Evolutionary conservation across 2,797 vertebrate species (phyloP), one percentile per base, ranked within the genome.

Genomic region (Allobates femoralis): DNA sequence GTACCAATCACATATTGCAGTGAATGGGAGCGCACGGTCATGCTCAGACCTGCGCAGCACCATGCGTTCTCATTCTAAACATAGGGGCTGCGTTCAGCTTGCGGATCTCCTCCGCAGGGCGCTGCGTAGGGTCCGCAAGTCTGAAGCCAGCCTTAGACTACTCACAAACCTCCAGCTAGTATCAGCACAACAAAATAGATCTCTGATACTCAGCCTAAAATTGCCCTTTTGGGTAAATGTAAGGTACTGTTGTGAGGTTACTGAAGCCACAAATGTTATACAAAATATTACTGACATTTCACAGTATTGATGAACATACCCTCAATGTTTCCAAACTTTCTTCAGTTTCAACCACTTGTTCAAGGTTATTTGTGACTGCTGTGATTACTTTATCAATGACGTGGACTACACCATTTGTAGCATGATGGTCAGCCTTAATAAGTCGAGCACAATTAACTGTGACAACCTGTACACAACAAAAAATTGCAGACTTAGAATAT

Each of bases 361-460:
- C 93, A 64, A 99, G 94, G 79, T 92, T 95, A 92, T 96, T 98
- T 56, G 96, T 96, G 16, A 97, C 86, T 76, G 97, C 98, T 4
- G 97, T 96, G n/a, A 99, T 98, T 91, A 99, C 98, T 34, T 97
- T 96, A 90, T 99, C 98, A 0, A 99, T 97, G 83, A 99, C 96
- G 0, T 99, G 98, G 8, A 99, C 98, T 34, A 99, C 97, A 0
- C 98, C 98, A 0, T 99, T 99, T 90, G 97, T 98, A 41, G 98
- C 96, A 0, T 98, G 96, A 83, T 99, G 97, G 92, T 99, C 98
- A 0, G 98, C 96, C 91, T 98, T 98, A 91, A 99, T 90, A 71
- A 99, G 94, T 79, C 98, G 95, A 28, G 98, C 98, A 19, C 98
- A 99, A 93, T 99, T 99, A 85, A 99, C 97, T 0, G 98, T 99